A percentile compares a stretch with the other conserved stretches of the same genome.
These are phyloP conservation scores for Xanthia icteritia DNA, from an alignment of 2,888 invertebrate species.

Conservation along the genomic window DNA sequence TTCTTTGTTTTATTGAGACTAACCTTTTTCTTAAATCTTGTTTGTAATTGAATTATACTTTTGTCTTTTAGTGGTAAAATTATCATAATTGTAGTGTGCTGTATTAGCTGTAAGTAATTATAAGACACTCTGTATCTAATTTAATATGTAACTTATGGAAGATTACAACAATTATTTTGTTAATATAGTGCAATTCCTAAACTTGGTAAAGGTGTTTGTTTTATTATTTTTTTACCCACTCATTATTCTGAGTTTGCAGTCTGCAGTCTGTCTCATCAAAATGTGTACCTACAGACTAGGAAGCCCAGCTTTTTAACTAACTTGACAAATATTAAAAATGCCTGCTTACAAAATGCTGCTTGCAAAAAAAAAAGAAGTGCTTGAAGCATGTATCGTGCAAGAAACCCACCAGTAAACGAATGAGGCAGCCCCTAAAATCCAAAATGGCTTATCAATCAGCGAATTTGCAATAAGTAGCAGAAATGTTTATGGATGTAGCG, in stretches of 20 bases:
- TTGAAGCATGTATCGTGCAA: neutral
- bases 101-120: slow-evolving; percentile 22
- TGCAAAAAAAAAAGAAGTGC: neutral
- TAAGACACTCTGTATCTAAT: slow-evolving; percentile 1
- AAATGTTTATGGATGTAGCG: neutral
- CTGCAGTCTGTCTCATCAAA: neutral
- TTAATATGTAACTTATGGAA: slow-evolving; percentile 5
- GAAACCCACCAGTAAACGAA: neutral
- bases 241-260: neutral
- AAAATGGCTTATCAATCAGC: neutral
- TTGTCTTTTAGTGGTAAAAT: slow-evolving; percentile 12
- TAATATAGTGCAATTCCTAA: slow-evolving; percentile 19
- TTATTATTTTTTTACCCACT: neutral
- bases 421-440: neutral
- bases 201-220: slow-evolving; percentile 11
- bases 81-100: neutral
- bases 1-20: slow-evolving; percentile 37
- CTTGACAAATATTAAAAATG: neutral
- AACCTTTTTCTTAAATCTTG: slow-evolving; percentile 11
- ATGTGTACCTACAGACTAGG: too few relatives aligned
- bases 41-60: neutral
- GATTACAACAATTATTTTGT: neutral
- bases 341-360: too few relatives aligned
- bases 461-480: neutral
- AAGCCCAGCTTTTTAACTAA: neutral